Evolutionary conservation across 1,140 invertebrate species (phyloP).

Genomic region (Drosophila subobscura): DNA sequence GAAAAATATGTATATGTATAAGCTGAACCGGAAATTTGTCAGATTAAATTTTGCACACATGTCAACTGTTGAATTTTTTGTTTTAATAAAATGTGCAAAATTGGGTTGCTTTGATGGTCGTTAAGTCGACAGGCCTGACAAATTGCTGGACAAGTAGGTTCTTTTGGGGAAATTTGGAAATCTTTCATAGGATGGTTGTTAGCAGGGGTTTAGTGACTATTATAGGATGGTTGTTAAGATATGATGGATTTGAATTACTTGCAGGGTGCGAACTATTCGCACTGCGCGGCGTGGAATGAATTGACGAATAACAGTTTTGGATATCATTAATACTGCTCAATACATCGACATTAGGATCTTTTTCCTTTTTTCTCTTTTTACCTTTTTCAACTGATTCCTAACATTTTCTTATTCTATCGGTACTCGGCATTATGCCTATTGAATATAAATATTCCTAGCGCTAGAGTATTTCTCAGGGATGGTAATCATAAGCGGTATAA

Average conservation of each 20-base stretch:
- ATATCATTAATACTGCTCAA: too few relatives aligned
- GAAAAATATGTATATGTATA: constrained; percentile 5
- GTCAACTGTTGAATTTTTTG: constrained; percentile 36
- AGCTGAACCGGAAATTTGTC: constrained; percentile 68
- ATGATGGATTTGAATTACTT: neutral
- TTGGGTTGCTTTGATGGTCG: constrained; percentile 30
- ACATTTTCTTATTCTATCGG: too few relatives aligned
- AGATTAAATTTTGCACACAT: constrained; percentile 76
- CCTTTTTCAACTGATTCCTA: too few relatives aligned
- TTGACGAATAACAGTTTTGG: too few relatives aligned
- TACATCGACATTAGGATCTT: too few relatives aligned
- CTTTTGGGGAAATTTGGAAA: constrained; percentile 22
- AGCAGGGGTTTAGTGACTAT: constrained; percentile 22
- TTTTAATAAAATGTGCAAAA: constrained; percentile 42
- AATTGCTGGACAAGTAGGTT: constrained; percentile 37
- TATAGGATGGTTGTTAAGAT: constrained; percentile 35
- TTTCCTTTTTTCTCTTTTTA: too few relatives aligned
- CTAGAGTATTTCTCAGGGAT: too few relatives aligned
- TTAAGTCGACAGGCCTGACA: constrained; percentile 62
- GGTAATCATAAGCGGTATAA: too few relatives aligned
- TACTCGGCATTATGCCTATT: too few relatives aligned
- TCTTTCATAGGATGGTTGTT: constrained; percentile 57
- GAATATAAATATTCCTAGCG: too few relatives aligned
- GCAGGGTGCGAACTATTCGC: constrained; percentile 1
- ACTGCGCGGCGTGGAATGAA: too few relatives aligned